Base-by-base conservation (phyloP, 1,140 invertebrate genomes). In the Temnothorax nylanderi region DNA sequence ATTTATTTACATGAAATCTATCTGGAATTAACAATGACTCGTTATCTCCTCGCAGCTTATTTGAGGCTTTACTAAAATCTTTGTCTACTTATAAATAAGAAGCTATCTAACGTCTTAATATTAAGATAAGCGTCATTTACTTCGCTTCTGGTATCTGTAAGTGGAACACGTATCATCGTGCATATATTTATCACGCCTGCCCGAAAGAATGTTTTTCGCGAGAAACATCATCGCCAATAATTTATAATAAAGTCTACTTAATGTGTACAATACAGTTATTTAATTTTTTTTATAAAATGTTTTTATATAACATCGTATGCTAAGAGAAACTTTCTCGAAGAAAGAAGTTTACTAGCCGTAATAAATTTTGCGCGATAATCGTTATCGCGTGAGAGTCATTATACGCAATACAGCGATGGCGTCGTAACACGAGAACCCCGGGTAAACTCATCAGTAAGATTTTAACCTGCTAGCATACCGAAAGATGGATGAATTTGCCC, bases 351-450 rank as follows among this genome's bases (percentile, higher is more conserved):
- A 47, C 54, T 74, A 74, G 18, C 11, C 8, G 5, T 67, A 84
- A 75, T 84, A 84, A 84, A 84, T 84, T 84, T 84, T 84, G 41
- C 26, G 80, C 54, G 80, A 84, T 84, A 84, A 84, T 41, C 13
- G 80, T 84, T 84, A 84, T 84, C 80, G 26, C 51, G 11, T 54
- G 41, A 58, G 44, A 82, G 69, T 84, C 69, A 49, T 74, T 72
- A 60, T 75, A 49, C 21, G 8, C 44, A 62, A 75, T 47, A 41
- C 44, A 49, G 54, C 51, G 6, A 34, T 34, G 26, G 54, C n/a
- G n/a, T 74, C 32, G 32, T 75, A 37, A 75, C 26, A 56, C 32
- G 32, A 41, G n/a, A 74, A 44, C 41, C 10, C 32, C 60, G 26
- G 5, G n/a, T 47, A 67, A 84, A 8, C 32, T 69, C 47, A 41